A percentile compares a stretch with the other conserved stretches of the same genome.
Evolutionary conservation across 2,888 invertebrate genomes (phyloP).

Genomic region (Gibbula magus): DNA sequence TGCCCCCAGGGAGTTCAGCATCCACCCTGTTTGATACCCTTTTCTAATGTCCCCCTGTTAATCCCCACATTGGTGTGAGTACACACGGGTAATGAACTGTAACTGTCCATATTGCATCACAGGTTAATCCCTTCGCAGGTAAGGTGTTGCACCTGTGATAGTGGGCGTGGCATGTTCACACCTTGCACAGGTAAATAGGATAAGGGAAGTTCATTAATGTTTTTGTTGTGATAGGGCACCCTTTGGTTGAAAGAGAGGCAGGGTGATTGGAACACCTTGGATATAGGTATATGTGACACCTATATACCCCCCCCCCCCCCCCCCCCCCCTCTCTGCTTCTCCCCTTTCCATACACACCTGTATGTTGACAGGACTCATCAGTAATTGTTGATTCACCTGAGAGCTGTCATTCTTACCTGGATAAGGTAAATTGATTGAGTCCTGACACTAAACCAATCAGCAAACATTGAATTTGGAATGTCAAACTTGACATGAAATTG

Average conservation of each 20-base stretch:
- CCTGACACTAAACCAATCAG: background rate
- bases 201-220: background rate
- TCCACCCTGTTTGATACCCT: background rate
- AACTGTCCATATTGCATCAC: background rate
- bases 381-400: background rate
- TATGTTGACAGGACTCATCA: background rate
- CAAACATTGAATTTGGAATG: background rate
- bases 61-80: background rate
- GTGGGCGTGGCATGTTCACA: background rate
- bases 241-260: background rate
- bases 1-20: background rate
- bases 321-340: no score
- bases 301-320: no score
- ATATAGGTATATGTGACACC: background rate
- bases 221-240: conserved; percentile 7
- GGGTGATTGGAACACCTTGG: background rate
- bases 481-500: no score
- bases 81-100: background rate
- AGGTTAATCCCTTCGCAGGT: background rate
- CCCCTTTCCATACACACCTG: background rate
- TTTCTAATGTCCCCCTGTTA: background rate
- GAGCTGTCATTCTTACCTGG: background rate
- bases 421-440: background rate
- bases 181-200: background rate
- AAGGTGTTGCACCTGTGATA: background rate